Conservation (phyloP, 2,888 invertebrate genomes). For the Merodon equestris region DNA sequence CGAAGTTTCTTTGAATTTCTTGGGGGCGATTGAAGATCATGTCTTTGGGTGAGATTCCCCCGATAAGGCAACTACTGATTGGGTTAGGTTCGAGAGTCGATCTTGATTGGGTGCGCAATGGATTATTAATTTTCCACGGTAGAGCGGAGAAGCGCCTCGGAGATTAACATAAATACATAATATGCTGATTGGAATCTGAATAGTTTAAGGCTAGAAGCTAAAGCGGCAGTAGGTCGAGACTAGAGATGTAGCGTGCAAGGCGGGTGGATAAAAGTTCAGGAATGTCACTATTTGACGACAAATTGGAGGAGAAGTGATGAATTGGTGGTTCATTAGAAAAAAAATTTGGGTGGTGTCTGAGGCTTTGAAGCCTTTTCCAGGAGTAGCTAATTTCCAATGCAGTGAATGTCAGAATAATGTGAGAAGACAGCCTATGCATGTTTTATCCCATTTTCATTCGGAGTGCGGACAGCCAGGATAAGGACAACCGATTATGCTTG, state of each 20-base stretch:
- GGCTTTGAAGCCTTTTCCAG: too few relatives aligned
- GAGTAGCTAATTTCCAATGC: too few relatives aligned
- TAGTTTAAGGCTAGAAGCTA: slow-evolving; percentile 6
- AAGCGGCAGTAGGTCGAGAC: neutral
- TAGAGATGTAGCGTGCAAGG: too few relatives aligned
- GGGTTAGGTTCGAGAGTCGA: slow-evolving; percentile 24
- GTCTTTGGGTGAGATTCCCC: slow-evolving; percentile 28
- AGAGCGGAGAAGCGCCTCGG: slow-evolving; percentile 26
- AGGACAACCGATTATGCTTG: too few relatives aligned
- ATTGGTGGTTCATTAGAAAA: too few relatives aligned
- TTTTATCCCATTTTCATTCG: too few relatives aligned
- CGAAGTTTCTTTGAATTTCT: neutral
- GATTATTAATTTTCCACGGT: slow-evolving; percentile 45
- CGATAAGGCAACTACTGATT: slow-evolving; percentile 35
- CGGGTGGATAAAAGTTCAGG: too few relatives aligned
- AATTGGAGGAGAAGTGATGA: too few relatives aligned
- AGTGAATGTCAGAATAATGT: too few relatives aligned
- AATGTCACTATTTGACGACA: too few relatives aligned
- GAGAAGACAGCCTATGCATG: too few relatives aligned
- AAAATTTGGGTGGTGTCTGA: neutral
- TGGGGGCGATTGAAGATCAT: neutral
- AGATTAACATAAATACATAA: slow-evolving; percentile 36
- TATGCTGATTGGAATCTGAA: slow-evolving; percentile 40
- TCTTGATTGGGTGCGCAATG: slow-evolving; percentile 54
- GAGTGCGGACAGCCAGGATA: too few relatives aligned